Base-by-base conservation (phyloP, 2,797 vertebrate genomes). In the Sebastes trivittatus region DNA sequence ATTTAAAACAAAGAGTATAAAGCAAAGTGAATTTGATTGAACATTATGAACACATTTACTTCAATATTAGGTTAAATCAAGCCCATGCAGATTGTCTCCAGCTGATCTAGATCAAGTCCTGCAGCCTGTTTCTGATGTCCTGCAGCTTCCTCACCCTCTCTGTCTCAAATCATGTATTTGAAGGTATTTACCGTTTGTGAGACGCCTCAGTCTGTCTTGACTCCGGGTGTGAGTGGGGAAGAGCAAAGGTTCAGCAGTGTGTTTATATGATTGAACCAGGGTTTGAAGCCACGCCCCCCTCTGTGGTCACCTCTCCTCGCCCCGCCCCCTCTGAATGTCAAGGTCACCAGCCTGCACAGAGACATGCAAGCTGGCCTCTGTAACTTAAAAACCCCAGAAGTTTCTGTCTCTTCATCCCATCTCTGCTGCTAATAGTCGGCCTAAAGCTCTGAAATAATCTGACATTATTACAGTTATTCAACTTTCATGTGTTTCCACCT, bases 151-250 rank as follows among this genome's bases (percentile, higher is more conserved):
- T 16, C 14, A n/a, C 0, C 4, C 23, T 10, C 10, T 64, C 42
- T n/a, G 18, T 2, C 18, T 29, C 2, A 54, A 72, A 27, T 9
- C 0, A 23, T 18, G 16, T 1, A 20, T 2, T 46, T 1, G 0
- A 29, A 81, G 36, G 46, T 29, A 71, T 74, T 96, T 96, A 96
- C 96, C 95, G 94, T 95, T 87, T 92, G 95, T 92, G 94, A 94
- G 93, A 87, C 1, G 78, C 83, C 71, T 94, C 91, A 78, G 91
- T 86, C 85, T 87, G 88, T 93, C 89, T 81, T 86, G 91, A 93
- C 93, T 93, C 92, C 76, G 78, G 89, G 92, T 95, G 94, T 93
- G 95, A 96, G 95, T 95, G 89, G 65, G 85, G 79, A 78, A 32
- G 84, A 83, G 18, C 62, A 30, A 72, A 46, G 67, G 67, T 58